Conservation (phyloP, 2,797 vertebrate genomes). For the Pyrrhura leucotis region DNA sequence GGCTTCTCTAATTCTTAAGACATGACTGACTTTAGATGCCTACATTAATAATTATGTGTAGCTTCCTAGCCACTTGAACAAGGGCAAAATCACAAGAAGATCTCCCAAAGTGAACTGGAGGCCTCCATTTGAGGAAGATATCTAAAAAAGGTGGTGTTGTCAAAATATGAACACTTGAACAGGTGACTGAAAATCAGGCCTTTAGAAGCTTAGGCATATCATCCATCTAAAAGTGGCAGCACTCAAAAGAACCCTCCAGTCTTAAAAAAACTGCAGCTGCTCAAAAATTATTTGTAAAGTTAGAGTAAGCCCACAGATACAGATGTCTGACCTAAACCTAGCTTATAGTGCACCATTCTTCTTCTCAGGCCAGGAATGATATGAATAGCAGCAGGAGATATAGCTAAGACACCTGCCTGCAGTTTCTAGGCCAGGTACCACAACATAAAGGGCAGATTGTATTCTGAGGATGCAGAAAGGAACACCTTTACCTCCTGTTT, state of each 20-base stretch:
- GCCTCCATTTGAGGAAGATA: background rate
- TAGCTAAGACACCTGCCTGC: background rate
- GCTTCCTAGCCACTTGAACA: background rate
- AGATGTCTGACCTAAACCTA: background rate
- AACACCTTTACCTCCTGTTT: background rate
- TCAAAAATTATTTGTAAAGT: background rate
- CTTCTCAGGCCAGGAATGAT: background rate
- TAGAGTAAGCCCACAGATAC: background rate
- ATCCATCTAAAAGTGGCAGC: background rate
- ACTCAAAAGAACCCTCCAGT: background rate
- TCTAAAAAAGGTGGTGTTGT: background rate
- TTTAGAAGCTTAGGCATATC: background rate
- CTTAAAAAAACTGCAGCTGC: background rate
- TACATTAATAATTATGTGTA: background rate
- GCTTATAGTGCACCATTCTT: background rate
- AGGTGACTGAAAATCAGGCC: background rate
- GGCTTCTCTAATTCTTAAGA: background rate
- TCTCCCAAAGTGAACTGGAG: background rate
- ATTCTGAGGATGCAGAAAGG: background rate
- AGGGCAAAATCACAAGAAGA: background rate
- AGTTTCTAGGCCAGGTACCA: background rate
- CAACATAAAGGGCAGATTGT: background rate
- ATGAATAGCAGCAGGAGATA: background rate
- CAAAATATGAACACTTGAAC: rapidly evolving
- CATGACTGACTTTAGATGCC: background rate